phyloP scores from a whole-genome alignment of 1,140 invertebrate genomes.

The Cyphomyrmex costatus region DNA sequence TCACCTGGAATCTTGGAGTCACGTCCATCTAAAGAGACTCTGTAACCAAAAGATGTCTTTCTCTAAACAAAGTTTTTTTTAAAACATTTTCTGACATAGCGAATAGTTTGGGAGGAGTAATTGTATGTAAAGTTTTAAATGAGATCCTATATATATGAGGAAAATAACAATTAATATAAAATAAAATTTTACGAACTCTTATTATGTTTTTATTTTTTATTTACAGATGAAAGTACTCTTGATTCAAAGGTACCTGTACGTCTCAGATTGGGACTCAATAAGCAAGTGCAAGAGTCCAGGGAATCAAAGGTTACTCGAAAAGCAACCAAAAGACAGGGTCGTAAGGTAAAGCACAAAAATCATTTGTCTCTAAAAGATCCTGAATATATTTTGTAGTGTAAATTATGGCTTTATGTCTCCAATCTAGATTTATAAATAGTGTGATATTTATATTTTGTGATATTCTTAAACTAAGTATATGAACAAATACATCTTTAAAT shows the following conservation, averaged over 20 bases:
- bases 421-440: constrained; percentile 44
- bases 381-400: constrained; percentile 75
- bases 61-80: too few species aligned
- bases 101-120: too few species aligned
- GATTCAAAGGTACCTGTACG: constrained; percentile 81
- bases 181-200: constrained; percentile 12
- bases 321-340: constrained; percentile 80
- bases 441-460: constrained; percentile 49
- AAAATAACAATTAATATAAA: background rate
- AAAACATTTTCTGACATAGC: too few species aligned
- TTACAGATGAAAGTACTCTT: constrained; percentile 77
- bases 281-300: constrained; percentile 78
- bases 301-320: constrained; percentile 80
- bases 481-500: constrained; percentile 23
- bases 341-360: constrained; percentile 84
- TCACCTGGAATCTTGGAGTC: too few species aligned
- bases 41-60: too few species aligned
- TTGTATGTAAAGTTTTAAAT: too few species aligned
- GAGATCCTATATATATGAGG: background rate
- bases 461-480: constrained; percentile 11
- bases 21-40: too few species aligned
- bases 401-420: constrained; percentile 59
- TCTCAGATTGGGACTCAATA: constrained; percentile 80
- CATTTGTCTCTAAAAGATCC: constrained; percentile 78
- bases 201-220: constrained; percentile 10